Evolutionary conservation across 2,113 vertebrate genomes (phyloP).

Genomic region (Ciconia boyciana): DNA sequence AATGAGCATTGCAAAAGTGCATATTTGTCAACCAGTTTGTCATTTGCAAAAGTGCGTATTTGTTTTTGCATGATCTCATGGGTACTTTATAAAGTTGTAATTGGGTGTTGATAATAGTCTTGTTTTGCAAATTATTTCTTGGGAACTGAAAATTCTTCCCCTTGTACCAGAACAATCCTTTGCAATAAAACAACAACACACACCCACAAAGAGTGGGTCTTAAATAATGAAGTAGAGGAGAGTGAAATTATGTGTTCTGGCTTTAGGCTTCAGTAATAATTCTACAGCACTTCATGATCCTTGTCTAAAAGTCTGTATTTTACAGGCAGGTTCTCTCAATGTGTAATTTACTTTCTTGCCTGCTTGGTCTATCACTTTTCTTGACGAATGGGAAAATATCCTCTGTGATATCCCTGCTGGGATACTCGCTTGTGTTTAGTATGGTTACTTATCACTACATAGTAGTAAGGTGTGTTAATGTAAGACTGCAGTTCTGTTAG

Average conservation of each 20-base stretch:
- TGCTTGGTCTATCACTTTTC: background rate
- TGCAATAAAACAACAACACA: background rate
- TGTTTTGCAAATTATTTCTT: background rate
- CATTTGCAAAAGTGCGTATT: background rate
- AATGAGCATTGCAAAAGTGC: background rate
- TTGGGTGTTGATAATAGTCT: background rate
- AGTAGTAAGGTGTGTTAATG: background rate
- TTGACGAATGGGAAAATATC: background rate
- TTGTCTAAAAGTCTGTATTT: background rate
- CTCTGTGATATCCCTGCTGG: background rate
- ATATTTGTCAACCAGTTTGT: background rate
- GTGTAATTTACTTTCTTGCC: background rate
- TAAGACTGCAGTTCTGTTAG: background rate
- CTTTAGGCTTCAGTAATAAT: background rate
- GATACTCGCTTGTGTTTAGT: background rate
- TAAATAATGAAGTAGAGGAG: background rate
- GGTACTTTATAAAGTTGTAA: background rate
- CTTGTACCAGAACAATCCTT: background rate
- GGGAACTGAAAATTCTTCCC: background rate
- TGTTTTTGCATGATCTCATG: background rate
- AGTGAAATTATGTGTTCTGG: background rate
- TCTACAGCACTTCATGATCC: background rate
- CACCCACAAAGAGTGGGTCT: background rate
- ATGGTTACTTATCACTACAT: accelerated
- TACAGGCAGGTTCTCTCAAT: background rate